Conservation (phyloP, 2,797 vertebrate genomes). For the Pseudochaenichthys georgianus region DNA sequence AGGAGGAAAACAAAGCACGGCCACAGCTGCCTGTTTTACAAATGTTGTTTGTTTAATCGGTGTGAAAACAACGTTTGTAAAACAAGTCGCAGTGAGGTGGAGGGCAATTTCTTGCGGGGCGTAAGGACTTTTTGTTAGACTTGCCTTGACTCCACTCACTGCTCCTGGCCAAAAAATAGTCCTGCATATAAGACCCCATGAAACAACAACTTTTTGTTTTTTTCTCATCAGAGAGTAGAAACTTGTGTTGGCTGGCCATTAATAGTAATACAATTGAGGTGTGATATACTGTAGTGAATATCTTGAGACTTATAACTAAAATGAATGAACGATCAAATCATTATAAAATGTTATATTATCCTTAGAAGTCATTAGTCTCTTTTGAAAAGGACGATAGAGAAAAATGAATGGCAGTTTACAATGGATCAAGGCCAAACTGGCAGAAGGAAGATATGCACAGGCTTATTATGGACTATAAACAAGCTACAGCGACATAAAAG, state of each 20-base stretch:
- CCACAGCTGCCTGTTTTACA: no score
- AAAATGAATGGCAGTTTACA: constrained; percentile 54
- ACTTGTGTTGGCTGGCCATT: background rate
- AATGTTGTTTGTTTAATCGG: constrained; percentile 1
- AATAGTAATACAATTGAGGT: constrained; percentile 10
- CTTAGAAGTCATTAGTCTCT: constrained; percentile 62
- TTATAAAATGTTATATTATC: constrained; percentile 47
- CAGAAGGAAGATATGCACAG: constrained; percentile 69
- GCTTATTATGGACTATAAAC: constrained; percentile 78
- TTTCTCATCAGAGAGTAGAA: background rate
- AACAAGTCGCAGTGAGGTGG: background rate
- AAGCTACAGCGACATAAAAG: constrained; percentile 75
- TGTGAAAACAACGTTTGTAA: background rate
- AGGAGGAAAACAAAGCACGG: background rate
- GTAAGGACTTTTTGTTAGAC: background rate
- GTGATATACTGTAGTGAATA: constrained; percentile 21
- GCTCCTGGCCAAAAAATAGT: background rate
- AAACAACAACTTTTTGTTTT: background rate
- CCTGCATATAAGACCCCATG: background rate
- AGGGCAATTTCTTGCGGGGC: background rate
- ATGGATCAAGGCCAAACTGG: constrained; percentile 71
- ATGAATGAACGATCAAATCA: constrained; percentile 40
- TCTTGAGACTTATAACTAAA: constrained; percentile 25
- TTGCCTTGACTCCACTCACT: background rate
- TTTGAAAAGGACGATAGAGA: constrained; percentile 44